Base-by-base conservation (phyloP, 2,888 invertebrate genomes). In the Notodonta ziczac region DNA sequence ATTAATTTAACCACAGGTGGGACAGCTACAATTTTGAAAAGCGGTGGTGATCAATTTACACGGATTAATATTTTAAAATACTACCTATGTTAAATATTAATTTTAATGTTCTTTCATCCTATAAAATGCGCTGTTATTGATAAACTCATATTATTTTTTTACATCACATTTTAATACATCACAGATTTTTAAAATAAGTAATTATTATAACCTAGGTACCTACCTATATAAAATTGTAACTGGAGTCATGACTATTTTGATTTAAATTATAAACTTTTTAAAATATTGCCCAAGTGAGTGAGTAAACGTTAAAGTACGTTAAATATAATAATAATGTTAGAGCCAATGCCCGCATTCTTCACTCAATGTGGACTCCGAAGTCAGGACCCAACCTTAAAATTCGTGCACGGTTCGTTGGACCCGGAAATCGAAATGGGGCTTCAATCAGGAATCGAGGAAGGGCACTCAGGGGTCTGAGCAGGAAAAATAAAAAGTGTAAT, bases 371-470 rank as follows among this genome's bases (percentile, higher is more conserved):
- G 39, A 40, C 16, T 14, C 10, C 35, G 5, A 10, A 50, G 5
- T 14, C 16, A n/a, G 46, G 61, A 24, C 64, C 70, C 62, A 62
- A 62, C 66, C 72, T 69, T 56, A 61, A 65, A 62, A 63, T 54
- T 58, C 8, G 32, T 62, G 58, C 61, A 63, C 66, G 70, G 61
- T 32, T 53, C 55, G 62, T 6, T 59, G 63, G 39, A 32, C 16
- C 59, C 64, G 76, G 72, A 67, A 65, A 63, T 65, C 50, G 55
- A 61, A 62, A n/a, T 12, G 61, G 65, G 66, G 53, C 65, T 70
- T 50, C 71, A 61, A 57, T 68, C 60, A 61, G 58, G 59, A 56
- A 53, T 32, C 56, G 57, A 67, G 65, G 65, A 66, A 61, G 64
- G 66, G 58, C 56, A 56, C 52, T 58, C 56, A 54, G 46, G 60